Evolutionary conservation across 2,797 vertebrate genomes (phyloP), one percentile per base, ranked within the genome.

Genomic region (Novumbra hubbsi): DNA sequence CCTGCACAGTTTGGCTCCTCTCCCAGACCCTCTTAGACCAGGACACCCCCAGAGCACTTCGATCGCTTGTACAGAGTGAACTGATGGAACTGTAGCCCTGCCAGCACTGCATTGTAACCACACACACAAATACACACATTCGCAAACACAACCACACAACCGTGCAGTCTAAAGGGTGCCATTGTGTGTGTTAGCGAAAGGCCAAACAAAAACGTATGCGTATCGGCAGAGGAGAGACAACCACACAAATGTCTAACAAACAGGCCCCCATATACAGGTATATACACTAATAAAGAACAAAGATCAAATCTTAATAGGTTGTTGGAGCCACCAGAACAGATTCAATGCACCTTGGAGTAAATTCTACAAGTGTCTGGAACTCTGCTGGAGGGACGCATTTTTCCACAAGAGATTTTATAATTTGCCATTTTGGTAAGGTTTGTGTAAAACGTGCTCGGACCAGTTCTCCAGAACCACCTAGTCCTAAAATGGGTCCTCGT

Each of bases 191-290:
- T 45, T 6, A 24, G 73, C 11, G 11, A 45, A 7, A 49, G 48
- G 50, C 50, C 50, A 4, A 24, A 60, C 21, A 4, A 24, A 60
- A 24, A 12, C 71, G 48, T 28, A n/a, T 76, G 52, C 50, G 27
- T 68, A 55, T 63, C 27, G n/a, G 30, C 50, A 57, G 15, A 41
- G n/a, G 70, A 41, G 71, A 69, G 21, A 76, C 48, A 28, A 50
- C 24, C 60, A 41, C 19, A 48, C 41, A 48, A 34, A 21, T 28
- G 0, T 30, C 24, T 49, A 49, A 45, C 4, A 1, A 45, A 45
- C 41, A 45, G 9, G 41, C 14, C 41, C 11, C 41, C 41, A 45
- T 45, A 45, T 45, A 45, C 41, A 45, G 9, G 41, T 41, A 41
- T 41, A 41, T 41, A 41, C 5, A 3, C 9, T 45, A 45, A 45